A percentile compares a stretch with the other conserved stretches of the same genome.
Evolutionary conservation across 2,888 invertebrate species (phyloP).

Genomic region (Sussaba pulchella): DNA sequence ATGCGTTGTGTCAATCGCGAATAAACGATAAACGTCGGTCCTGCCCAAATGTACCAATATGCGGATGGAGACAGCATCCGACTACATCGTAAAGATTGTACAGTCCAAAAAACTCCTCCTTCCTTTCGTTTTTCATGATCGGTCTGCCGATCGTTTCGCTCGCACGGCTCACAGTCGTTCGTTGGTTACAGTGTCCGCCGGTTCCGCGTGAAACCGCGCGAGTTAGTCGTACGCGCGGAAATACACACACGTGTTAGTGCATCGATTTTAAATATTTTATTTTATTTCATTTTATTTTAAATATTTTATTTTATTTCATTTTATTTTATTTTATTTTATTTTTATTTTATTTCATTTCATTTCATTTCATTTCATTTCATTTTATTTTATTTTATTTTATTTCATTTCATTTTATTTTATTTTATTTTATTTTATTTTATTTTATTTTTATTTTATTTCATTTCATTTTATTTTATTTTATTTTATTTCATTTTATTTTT

Average conservation of each 20-base stretch:
- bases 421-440: too few species aligned
- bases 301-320: background rate
- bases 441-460: too few species aligned
- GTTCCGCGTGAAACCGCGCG: constrained; percentile 52
- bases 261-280: constrained; percentile 29
- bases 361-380: background rate
- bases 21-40: too few species aligned
- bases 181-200: constrained; percentile 59
- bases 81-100: constrained; percentile 25
- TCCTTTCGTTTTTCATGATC: constrained; percentile 52
- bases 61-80: constrained; percentile 1
- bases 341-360: background rate
- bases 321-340: background rate
- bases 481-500: too few species aligned
- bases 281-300: background rate
- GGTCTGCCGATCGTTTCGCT: constrained; percentile 51
- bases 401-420: too few species aligned
- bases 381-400: too few species aligned
- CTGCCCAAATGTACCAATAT: too few species aligned
- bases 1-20: too few species aligned
- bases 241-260: constrained; percentile 57
- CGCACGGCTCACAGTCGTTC: constrained; percentile 51
- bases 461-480: too few species aligned
- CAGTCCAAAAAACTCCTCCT: constrained; percentile 50
- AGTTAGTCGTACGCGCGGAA: constrained; percentile 12